A percentile compares a stretch with the other conserved stretches of the same genome.
These are phyloP conservation scores for Daboia siamensis DNA, from an alignment of 2,113 vertebrate species.

Conservation along the genomic window DNA sequence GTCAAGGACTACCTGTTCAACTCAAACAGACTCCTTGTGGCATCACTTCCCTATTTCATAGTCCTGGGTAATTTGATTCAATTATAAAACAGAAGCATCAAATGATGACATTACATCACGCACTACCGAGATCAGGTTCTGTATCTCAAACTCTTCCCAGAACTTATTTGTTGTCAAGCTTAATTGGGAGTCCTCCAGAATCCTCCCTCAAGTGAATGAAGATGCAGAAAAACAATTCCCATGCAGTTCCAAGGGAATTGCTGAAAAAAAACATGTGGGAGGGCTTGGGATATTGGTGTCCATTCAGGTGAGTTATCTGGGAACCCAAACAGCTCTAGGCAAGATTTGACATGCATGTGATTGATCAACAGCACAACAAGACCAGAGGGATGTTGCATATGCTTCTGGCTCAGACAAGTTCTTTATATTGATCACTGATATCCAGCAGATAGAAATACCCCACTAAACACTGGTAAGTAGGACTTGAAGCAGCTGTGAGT, in stretches of 20 bases:
- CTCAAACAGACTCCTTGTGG: background rate
- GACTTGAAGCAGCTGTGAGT: background rate
- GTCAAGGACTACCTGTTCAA: background rate
- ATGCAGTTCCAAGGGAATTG: background rate
- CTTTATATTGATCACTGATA: background rate
- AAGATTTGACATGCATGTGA: background rate
- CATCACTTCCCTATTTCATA: background rate
- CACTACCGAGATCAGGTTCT: background rate
- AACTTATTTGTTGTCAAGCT: background rate
- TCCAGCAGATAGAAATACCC: background rate
- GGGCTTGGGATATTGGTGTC: too few relatives aligned
- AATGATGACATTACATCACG: background rate
- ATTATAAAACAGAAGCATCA: background rate
- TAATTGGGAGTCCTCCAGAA: background rate
- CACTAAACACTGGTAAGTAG: background rate
- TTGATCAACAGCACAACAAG: too few relatives aligned
- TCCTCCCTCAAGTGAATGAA: background rate
- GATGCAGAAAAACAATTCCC: background rate
- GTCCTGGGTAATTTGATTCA: background rate
- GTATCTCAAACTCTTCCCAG: background rate
- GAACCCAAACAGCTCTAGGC: background rate
- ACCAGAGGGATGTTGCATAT: too few relatives aligned
- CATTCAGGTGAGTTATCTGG: background rate
- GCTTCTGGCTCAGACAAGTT: background rate
- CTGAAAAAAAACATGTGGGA: background rate